Evolutionary conservation across 2,888 invertebrate genomes (phyloP).

Genomic region (Venusia cambrica): DNA sequence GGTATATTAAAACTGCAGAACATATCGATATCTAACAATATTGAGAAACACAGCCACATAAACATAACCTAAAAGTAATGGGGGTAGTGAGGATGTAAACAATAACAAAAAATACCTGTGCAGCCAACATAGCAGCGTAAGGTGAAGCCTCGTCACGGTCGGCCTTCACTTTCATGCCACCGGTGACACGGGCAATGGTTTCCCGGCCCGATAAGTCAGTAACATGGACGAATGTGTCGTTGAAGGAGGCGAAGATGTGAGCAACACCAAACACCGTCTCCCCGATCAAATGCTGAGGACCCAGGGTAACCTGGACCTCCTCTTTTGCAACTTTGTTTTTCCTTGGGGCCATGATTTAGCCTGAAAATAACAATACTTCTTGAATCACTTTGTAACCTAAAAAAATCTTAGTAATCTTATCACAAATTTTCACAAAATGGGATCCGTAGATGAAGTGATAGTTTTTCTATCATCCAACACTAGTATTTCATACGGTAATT

Average conservation of each 20-base stretch:
- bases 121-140: slow-evolving; percentile 99
- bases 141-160: slow-evolving; percentile 99
- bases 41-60: slow-evolving; percentile 10
- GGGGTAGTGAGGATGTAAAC: slow-evolving; percentile 26
- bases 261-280: slow-evolving; percentile 99
- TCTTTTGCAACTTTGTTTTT: slow-evolving; percentile 98
- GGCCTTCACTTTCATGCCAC: slow-evolving; percentile 99
- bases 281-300: slow-evolving; percentile 97
- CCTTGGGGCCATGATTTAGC: slow-evolving; percentile 93
- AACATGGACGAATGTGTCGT: slow-evolving; percentile 99
- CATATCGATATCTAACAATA: neutral
- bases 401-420: slow-evolving; percentile 63
- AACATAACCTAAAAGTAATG: slow-evolving; percentile 49
- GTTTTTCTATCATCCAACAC: slow-evolving; percentile 22
- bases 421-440: slow-evolving; percentile 32
- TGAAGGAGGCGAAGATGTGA: slow-evolving; percentile 99
- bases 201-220: slow-evolving; percentile 99
- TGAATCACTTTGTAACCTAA: slow-evolving; percentile 64
- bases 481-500: slow-evolving; percentile 44
- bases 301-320: slow-evolving; percentile 97
- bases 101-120: too few relatives aligned
- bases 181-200: slow-evolving; percentile 97
- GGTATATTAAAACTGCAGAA: neutral
- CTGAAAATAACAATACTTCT: slow-evolving; percentile 71
- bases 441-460: slow-evolving; percentile 18